Conservation (phyloP, 2,113 vertebrate species). For the Zeus faber region DNA sequence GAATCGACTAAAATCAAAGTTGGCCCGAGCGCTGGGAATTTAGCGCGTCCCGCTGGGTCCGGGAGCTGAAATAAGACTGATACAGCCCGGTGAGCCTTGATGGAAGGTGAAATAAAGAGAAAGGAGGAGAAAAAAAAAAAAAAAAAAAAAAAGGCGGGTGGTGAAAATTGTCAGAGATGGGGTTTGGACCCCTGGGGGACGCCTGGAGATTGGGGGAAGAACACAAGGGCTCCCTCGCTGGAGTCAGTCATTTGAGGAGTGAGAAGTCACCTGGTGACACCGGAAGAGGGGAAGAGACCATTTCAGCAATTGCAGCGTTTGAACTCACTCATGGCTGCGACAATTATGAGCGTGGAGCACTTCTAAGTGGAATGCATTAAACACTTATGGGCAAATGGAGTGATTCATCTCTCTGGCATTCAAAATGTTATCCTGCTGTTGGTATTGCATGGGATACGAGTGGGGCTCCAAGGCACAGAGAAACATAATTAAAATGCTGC, state of each 20-base stretch:
- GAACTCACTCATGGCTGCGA: slow-evolving; percentile 1
- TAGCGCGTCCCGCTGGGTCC: slow-evolving; percentile 44
- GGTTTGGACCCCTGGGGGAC: slow-evolving; percentile 37
- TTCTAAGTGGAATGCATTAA: not conserved
- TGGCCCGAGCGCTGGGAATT: slow-evolving; percentile 31
- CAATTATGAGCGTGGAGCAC: not conserved
- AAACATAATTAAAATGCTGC: no score
- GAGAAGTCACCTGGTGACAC: slow-evolving; percentile 22
- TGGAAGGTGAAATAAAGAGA: slow-evolving; percentile 10
- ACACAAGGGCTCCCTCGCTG: slow-evolving; percentile 31
- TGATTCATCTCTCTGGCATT: not conserved
- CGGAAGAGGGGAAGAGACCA: not conserved
- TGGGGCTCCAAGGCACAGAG: no score
- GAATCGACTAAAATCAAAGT: slow-evolving; percentile 51
- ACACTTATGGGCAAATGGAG: not conserved
- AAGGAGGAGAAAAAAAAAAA: slow-evolving; percentile 12
- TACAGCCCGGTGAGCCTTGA: slow-evolving; percentile 59
- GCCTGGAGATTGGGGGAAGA: slow-evolving; percentile 27
- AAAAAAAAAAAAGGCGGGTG: slow-evolving; percentile 12
- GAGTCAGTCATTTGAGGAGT: slow-evolving; percentile 26
- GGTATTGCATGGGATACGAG: no score
- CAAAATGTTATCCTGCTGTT: not conserved
- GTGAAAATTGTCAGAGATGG: slow-evolving; percentile 42
- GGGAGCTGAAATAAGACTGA: slow-evolving; percentile 54
- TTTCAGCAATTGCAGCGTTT: slow-evolving; percentile 26